Conservation (phyloP, 2,797 vertebrate species). For the Protosalanx chinensis region DNA sequence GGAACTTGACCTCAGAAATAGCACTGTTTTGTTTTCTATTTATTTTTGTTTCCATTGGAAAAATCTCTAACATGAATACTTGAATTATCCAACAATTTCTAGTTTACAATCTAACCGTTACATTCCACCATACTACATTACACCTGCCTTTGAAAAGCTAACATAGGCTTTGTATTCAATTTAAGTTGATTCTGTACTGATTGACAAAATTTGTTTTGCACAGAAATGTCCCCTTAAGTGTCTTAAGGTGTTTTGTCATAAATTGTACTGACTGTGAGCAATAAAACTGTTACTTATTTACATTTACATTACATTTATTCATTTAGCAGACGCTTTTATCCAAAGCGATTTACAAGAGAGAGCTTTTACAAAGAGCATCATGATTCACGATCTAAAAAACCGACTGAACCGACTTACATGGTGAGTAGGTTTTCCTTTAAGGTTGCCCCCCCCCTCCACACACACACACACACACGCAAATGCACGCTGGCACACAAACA, state of each 20-base stretch:
- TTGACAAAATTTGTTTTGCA: background rate
- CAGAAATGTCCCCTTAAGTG: background rate
- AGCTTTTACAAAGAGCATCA: too few species aligned
- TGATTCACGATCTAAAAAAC: too few species aligned
- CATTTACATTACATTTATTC: too few species aligned
- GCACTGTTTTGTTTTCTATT: conserved; percentile 14
- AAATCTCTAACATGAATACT: conserved; percentile 46
- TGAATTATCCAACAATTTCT: conserved; percentile 49
- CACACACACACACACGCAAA: too few species aligned
- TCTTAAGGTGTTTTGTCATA: background rate
- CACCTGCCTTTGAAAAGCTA: background rate
- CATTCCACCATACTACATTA: background rate
- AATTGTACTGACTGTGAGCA: background rate
- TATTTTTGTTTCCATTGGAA: conserved; percentile 9
- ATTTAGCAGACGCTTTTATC: too few species aligned
- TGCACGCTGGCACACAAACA: too few species aligned
- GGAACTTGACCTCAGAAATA: conserved; percentile 45
- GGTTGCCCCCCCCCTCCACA: background rate
- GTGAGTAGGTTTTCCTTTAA: background rate
- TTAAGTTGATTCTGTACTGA: background rate
- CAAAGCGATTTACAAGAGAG: too few species aligned
- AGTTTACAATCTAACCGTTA: conserved; percentile 49
- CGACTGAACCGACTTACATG: too few species aligned
- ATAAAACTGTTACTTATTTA: background rate
- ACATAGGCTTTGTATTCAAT: too few species aligned